Conservation (phyloP, 2,888 invertebrate genomes). For the Diogma glabrata region DNA sequence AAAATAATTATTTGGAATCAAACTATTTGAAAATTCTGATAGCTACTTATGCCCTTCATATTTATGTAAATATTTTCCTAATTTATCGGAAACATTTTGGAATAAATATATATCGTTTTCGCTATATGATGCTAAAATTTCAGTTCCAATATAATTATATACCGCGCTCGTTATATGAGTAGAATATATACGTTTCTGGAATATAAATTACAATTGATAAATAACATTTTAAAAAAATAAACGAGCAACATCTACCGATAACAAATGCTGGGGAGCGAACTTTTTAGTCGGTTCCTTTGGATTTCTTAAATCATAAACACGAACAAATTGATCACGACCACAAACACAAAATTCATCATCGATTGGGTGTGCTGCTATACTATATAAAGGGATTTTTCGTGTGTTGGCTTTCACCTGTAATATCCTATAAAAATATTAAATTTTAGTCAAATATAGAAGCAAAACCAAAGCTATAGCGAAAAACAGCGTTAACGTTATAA, state of each 20-base stretch:
- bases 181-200: conserved; percentile 24
- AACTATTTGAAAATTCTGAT: not conserved
- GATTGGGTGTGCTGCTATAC: conserved; percentile 76
- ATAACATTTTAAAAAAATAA: not conserved
- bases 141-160: conserved; percentile 82
- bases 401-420: conserved; percentile 43
- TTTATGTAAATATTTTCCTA: conserved; percentile 38
- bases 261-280: conserved; percentile 40
- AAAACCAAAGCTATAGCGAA: not conserved
- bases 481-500: too few relatives aligned
- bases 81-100: conserved; percentile 45
- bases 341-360: conserved; percentile 69
- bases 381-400: conserved; percentile 68
- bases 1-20: not conserved
- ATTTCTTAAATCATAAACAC: conserved; percentile 63
- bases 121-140: conserved; percentile 87
- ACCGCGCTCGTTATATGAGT: conserved; percentile 78
- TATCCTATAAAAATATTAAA: conserved; percentile 38
- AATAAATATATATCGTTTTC: conserved; percentile 89
- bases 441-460: conserved; percentile 12
- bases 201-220: conserved; percentile 7
- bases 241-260: conserved; percentile 21
- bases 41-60: conserved; percentile 50
- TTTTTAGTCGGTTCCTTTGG: conserved; percentile 40
- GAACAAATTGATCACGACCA: conserved; percentile 67